Evolutionary conservation across 2,888 invertebrate genomes (phyloP).

Genomic region (Lochmaea crataegi): DNA sequence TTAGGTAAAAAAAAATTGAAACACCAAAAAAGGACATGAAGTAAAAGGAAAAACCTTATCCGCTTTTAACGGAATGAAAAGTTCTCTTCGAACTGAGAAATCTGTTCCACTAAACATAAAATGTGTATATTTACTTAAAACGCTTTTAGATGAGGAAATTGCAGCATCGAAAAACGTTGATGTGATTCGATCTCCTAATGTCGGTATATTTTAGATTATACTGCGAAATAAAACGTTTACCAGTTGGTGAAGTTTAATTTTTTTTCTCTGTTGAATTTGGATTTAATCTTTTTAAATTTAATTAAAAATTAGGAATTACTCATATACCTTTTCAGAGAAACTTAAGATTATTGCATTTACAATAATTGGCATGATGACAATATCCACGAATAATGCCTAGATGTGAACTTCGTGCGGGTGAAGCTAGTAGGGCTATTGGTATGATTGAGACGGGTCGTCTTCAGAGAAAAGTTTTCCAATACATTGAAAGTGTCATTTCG

Average conservation of each 20-base stretch:
- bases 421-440: too few species aligned
- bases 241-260: neutral
- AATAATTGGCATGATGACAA: too few species aligned
- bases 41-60: slow-evolving; percentile 48
- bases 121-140: slow-evolving; percentile 48
- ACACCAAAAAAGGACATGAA: slow-evolving; percentile 1
- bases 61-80: slow-evolving; percentile 53
- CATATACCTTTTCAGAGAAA: too few species aligned
- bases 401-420: too few species aligned
- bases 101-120: slow-evolving; percentile 43
- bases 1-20: neutral
- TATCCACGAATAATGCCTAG: too few species aligned
- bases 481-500: too few species aligned
- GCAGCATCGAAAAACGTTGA: slow-evolving; percentile 31
- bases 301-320: too few species aligned
- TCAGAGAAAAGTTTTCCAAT: too few species aligned
- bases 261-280: neutral
- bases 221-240: slow-evolving; percentile 14
- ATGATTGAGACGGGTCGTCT: too few species aligned
- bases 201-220: slow-evolving; percentile 30
- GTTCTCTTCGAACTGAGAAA: slow-evolving; percentile 40
- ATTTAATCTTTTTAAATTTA: too few species aligned
- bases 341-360: too few species aligned
- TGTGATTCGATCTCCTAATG: slow-evolving; percentile 37
- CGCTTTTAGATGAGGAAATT: slow-evolving; percentile 36